These are phyloP conservation scores for Eutolmus rufibarbis DNA, from an alignment of 2,888 invertebrate species.

Conservation along the genomic window DNA sequence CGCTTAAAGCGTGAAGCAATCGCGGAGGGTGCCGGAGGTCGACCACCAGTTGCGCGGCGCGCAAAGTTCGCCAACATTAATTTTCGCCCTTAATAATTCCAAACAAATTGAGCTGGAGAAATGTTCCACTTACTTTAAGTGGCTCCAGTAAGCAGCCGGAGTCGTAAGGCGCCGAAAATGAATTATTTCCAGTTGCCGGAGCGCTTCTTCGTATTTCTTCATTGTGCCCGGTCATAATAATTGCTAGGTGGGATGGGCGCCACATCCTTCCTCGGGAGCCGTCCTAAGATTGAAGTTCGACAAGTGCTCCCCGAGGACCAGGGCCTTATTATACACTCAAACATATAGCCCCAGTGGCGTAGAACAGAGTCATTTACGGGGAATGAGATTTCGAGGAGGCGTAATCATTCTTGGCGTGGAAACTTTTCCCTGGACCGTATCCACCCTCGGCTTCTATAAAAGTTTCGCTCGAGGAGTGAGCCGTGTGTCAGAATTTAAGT, in stretches of 20 bases:
- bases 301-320: constrained; percentile 41
- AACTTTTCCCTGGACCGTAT: constrained; percentile 34
- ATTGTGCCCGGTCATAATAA: constrained; percentile 35
- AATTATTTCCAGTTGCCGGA: constrained; percentile 35
- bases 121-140: constrained; percentile 32
- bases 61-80: constrained; percentile 15
- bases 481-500: constrained; percentile 19
- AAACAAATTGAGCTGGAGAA: constrained; percentile 38
- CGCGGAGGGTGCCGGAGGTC: not conserved
- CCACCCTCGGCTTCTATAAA: constrained; percentile 13
- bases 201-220: constrained; percentile 29
- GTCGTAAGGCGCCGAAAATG: constrained; percentile 21
- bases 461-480: not conserved
- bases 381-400: constrained; percentile 27
- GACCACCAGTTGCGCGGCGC: constrained; percentile 26
- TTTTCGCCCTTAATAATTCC: constrained; percentile 30
- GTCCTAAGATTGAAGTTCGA: constrained; percentile 42
- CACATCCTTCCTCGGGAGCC: not conserved
- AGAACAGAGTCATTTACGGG: not conserved
- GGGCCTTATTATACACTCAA: constrained; percentile 40
- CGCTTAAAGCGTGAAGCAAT: not conserved
- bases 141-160: constrained; percentile 22
- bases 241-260: not conserved
- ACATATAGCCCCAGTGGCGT: constrained; percentile 14
- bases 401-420: constrained; percentile 37